These are phyloP conservation scores for Aspidiotus destructor DNA, from an alignment of 2,888 invertebrate species.

Conservation along the genomic window DNA sequence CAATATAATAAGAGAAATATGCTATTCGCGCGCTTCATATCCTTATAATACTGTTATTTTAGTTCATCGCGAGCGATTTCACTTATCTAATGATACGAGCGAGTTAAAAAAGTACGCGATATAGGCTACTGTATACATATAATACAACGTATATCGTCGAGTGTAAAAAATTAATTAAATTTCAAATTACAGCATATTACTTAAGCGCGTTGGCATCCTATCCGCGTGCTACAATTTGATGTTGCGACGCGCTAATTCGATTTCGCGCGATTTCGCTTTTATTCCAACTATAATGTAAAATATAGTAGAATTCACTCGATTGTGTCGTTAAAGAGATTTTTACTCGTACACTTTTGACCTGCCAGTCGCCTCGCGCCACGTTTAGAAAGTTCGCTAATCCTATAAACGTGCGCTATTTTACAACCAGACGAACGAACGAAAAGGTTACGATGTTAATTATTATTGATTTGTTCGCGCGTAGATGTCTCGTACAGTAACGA, in stretches of 20 bases:
- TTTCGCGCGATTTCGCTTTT: neutral
- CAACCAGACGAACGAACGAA: too few species aligned
- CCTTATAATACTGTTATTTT: neutral
- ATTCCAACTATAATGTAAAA: neutral
- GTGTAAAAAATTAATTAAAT: conserved; percentile 2
- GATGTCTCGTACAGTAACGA: too few species aligned
- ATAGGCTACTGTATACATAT: neutral
- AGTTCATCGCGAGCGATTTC: neutral
- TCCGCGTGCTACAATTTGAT: neutral
- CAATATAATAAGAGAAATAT: neutral
- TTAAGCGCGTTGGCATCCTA: neutral
- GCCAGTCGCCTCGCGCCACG: too few species aligned
- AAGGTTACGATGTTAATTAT: too few species aligned
- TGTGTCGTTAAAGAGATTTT: too few species aligned
- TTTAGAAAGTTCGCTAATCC: too few species aligned
- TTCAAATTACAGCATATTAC: neutral
- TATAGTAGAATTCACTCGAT: too few species aligned
- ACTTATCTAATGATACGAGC: neutral
- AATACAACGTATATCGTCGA: neutral
- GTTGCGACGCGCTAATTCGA: neutral
- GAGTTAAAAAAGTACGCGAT: too few species aligned
- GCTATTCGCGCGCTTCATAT: neutral
- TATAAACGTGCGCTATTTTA: too few species aligned
- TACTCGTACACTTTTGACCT: too few species aligned
- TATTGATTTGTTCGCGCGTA: too few species aligned